Evolutionary conservation across 2,888 invertebrate genomes (phyloP).

Genomic region (Brachyptera risi): DNA sequence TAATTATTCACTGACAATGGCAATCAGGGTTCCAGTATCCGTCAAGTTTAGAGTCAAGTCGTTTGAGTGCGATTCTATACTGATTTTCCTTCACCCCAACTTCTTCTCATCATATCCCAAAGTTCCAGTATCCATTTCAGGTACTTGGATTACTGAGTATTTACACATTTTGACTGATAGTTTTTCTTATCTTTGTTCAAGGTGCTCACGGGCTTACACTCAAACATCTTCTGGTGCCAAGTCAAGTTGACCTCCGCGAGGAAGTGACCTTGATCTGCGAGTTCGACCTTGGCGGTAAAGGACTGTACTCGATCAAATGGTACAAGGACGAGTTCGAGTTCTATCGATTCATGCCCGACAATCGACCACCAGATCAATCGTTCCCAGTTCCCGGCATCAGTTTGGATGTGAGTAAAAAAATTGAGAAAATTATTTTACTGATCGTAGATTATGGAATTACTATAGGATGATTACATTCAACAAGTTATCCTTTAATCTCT

Average conservation of each 20-base stretch:
- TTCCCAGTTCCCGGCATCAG: conserved; percentile 36
- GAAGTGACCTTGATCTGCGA: conserved; percentile 35
- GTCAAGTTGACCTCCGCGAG: conserved; percentile 35
- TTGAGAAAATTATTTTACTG: not conserved
- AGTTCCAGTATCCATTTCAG: too few species aligned
- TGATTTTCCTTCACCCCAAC: too few species aligned
- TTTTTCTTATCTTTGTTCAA: conserved; percentile 19
- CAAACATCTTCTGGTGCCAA: conserved; percentile 35
- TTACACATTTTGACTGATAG: not conserved
- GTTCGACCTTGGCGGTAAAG: conserved; percentile 34
- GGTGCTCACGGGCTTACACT: conserved; percentile 34
- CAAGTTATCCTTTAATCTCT: too few species aligned
- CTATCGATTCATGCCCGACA: conserved; percentile 38
- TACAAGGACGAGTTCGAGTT: conserved; percentile 39
- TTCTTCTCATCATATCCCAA: too few species aligned
- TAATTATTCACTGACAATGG: too few species aligned
- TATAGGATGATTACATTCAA: too few species aligned
- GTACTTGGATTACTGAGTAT: too few species aligned
- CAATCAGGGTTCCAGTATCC: too few species aligned
- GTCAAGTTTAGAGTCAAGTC: too few species aligned
- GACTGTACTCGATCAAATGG: conserved; percentile 39
- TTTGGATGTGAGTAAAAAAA: conserved; percentile 37
- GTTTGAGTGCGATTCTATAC: too few species aligned
- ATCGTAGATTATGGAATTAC: too few species aligned
- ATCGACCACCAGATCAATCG: conserved; percentile 33